Base-by-base conservation (phyloP, 1,140 invertebrate genomes). In the Helicoverpa armigera region DNA sequence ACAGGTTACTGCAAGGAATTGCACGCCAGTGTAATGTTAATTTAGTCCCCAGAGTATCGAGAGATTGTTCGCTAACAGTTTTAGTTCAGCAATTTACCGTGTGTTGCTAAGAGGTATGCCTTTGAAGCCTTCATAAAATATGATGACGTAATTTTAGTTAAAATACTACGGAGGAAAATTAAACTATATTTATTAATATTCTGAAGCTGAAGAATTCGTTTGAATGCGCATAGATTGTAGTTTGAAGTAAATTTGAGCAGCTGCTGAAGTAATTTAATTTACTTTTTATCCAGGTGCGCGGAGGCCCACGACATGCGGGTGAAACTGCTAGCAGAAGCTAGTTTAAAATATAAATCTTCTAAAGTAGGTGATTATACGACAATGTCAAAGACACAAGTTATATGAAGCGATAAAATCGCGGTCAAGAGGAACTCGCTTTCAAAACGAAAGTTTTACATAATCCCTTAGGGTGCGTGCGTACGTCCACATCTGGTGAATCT, bases 31-130 rank as follows among this genome's bases (percentile, higher is more conserved):
- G 70, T 73, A 73, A 73, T 73, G 53, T 56, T 58, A 73, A 58
- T 54, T 35, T 54, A n/a, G 53, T 35, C 70, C 35, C 53, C 4
- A 43, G 70, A 35, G 53, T 58, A 56, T 16, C 53, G 14, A 29
- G 70, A 73, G 53, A 73, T 73, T 73, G 70, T 31, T 70, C 31
- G 10, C 70, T 73, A 73, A 73, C 56, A 56, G 70, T 73, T 73
- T 73, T 73, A 58, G 29, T 73, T 72, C 29, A 72, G 29, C 29
- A 56, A 54, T 72, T 54, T 50, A 51, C 14, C 7, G 31, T 65
- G 31, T 43, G n/a, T 65, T 65, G 35, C 35, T 5, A 35, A 35
- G 35, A 35, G 3, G 3, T 2, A 23, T 23, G 0, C 23, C 23
- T 23, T 23, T 23, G 23, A 23, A 23, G 23, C 2, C 23, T 23